Percentiles rank a stretch among this genome's conserved stretches.
phyloP scores from a whole-genome alignment of 2,797 vertebrate species.

The Myotis myotis region DNA sequence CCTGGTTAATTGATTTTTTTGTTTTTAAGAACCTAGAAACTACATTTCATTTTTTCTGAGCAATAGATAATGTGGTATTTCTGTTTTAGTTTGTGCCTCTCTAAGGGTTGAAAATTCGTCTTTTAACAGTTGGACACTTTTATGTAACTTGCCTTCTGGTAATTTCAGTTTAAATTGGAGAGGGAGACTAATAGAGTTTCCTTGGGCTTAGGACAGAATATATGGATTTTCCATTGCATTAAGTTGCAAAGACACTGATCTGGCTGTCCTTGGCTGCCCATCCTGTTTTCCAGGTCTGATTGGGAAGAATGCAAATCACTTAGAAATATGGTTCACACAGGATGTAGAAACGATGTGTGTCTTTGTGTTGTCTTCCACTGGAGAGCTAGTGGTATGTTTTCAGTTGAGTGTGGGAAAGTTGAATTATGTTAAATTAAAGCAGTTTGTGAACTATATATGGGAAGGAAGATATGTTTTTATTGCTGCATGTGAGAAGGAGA shows the following conservation, averaged over 20 bases:
- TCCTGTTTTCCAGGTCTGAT: not conserved
- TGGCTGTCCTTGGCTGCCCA: not conserved
- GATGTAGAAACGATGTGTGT: not conserved
- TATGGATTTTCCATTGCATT: not conserved
- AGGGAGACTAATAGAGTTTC: not conserved
- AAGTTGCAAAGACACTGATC: not conserved
- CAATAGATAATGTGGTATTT: not conserved
- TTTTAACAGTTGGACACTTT: not conserved
- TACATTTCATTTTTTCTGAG: constrained; percentile 49
- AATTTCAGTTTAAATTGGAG: constrained; percentile 29
- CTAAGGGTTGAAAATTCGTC: constrained; percentile 37
- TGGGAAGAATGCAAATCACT: not conserved
- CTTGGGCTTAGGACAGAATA: not conserved
- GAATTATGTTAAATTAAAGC: constrained; percentile 5
- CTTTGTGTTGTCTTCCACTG: constrained; percentile 1
- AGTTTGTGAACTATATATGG: not conserved
- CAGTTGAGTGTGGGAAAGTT: not conserved
- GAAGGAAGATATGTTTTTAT: not conserved
- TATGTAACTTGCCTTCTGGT: constrained; percentile 4
- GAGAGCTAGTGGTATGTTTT: constrained; percentile 11
- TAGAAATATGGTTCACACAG: not conserved
- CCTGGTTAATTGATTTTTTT: constrained; percentile 10
- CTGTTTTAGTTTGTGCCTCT: constrained; percentile 7
- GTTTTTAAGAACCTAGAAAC: constrained; percentile 53
- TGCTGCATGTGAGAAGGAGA: not conserved